phyloP scores from a whole-genome alignment of 2,797 vertebrate genomes.

The Enteromius trimaculatus region DNA sequence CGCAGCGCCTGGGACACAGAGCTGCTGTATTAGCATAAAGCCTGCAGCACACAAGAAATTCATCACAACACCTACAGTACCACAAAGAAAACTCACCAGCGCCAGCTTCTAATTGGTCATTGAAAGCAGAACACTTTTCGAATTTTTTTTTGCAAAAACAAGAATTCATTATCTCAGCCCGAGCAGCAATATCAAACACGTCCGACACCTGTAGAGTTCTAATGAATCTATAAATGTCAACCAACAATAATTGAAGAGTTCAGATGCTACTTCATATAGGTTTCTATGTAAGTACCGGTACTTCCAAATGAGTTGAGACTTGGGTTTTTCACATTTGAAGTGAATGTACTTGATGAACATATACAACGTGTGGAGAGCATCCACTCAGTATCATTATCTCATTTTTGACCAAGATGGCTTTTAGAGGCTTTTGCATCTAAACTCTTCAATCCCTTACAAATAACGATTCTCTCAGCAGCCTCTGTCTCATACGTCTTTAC shows the following conservation, averaged over 20 bases:
- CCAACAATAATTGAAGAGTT: constrained; percentile 22
- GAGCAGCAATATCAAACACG: constrained; percentile 42
- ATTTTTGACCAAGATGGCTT: too few species aligned
- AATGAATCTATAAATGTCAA: constrained; percentile 60
- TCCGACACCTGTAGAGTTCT: constrained; percentile 34
- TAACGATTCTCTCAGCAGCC: constrained; percentile 26
- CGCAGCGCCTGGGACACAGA: not conserved
- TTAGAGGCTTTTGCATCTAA: too few species aligned
- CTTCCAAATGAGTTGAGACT: too few species aligned
- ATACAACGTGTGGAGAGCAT: too few species aligned
- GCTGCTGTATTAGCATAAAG: constrained; percentile 24
- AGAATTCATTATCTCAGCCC: constrained; percentile 45
- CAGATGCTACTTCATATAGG: too few species aligned
- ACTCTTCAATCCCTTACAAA: constrained; percentile 38
- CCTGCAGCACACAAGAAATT: constrained; percentile 36
- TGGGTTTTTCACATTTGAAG: too few species aligned
- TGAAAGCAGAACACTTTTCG: constrained; percentile 22
- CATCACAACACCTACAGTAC: constrained; percentile 4
- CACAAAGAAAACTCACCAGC: constrained; percentile 2
- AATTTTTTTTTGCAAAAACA: constrained; percentile 18
- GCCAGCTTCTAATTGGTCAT: constrained; percentile 33
- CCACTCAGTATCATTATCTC: too few species aligned
- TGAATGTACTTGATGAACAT: too few species aligned
- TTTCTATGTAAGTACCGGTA: too few species aligned
- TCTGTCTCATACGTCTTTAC: not conserved